Conservation (phyloP, 1,140 invertebrate genomes). For the Drosophila neocordata region DNA sequence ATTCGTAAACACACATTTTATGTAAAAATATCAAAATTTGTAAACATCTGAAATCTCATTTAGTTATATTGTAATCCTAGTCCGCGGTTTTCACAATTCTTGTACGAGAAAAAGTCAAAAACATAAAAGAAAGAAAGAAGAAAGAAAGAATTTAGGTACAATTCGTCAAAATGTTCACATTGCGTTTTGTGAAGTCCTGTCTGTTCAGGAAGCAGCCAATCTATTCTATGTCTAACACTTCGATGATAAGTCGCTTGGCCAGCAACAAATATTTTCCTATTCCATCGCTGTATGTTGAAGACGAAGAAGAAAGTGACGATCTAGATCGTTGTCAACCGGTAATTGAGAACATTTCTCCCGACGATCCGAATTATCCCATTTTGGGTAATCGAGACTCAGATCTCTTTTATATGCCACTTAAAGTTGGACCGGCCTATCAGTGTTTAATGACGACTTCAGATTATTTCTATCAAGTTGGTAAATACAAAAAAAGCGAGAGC, state of each 20-base stretch:
- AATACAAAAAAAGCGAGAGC: not conserved
- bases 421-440: constrained; percentile 51
- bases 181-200: not conserved
- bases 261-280: not conserved
- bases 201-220: not conserved
- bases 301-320: constrained; percentile 27
- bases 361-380: constrained; percentile 28
- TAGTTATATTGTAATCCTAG: not conserved
- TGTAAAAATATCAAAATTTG: not conserved
- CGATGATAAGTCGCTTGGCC: not conserved
- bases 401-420: constrained; percentile 55
- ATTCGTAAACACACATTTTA: not conserved
- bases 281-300: not conserved
- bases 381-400: constrained; percentile 34
- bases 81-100: not conserved
- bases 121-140: not conserved
- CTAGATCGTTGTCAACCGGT: not conserved
- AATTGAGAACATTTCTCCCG: not conserved
- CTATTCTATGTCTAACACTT: not conserved
- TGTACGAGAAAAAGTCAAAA: not conserved
- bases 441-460: constrained; percentile 32
- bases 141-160: too few relatives aligned
- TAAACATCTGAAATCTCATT: not conserved
- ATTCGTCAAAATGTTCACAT: not conserved
- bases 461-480: constrained; percentile 10